Conservation (phyloP, 2,888 invertebrate genomes). For the Mythimna loreyi region DNA sequence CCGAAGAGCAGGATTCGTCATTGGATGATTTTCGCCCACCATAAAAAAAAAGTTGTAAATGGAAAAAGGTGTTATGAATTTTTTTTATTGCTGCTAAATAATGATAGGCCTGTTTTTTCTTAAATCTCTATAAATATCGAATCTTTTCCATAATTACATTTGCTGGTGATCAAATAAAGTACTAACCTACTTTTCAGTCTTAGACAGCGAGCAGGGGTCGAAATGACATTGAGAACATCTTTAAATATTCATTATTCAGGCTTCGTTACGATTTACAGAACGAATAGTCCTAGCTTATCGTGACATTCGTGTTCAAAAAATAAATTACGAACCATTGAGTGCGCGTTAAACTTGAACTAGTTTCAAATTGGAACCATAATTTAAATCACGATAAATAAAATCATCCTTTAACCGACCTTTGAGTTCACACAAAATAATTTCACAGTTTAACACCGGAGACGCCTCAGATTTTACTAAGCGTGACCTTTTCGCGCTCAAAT, state of each 20-base stretch:
- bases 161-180: background rate
- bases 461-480: constrained; percentile 56
- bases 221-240: background rate
- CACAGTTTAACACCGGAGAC: constrained; percentile 49
- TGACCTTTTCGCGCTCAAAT: constrained; percentile 75
- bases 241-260: constrained; percentile 7
- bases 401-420: constrained; percentile 39
- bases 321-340: constrained; percentile 28
- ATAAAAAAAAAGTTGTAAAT: no score
- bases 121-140: background rate
- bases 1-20: no score
- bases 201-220: background rate
- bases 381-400: constrained; percentile 32
- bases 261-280: constrained; percentile 11
- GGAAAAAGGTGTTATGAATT: no score
- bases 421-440: constrained; percentile 55
- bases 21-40: no score
- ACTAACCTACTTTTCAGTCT: background rate
- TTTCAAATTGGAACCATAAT: constrained; percentile 24
- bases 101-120: background rate
- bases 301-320: constrained; percentile 31
- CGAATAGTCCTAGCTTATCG: constrained; percentile 8
- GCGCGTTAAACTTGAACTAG: constrained; percentile 25
- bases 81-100: background rate
- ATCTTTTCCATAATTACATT: background rate